Percentiles rank a stretch among this genome's conserved stretches.
Evolutionary conservation across 2,888 invertebrate species (phyloP).

Genomic region (Helleia helle): DNA sequence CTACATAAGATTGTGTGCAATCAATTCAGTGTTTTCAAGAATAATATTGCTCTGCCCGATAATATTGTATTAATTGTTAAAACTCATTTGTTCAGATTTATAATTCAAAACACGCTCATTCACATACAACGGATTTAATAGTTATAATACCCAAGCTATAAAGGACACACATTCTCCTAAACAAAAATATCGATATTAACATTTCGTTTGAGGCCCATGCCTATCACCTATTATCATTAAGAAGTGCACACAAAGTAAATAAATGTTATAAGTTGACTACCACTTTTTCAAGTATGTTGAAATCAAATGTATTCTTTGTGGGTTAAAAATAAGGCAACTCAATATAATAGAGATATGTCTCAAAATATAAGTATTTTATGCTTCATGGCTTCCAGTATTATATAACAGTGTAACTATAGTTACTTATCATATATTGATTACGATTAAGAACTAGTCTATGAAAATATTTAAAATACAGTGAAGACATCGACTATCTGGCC

Average conservation of each 20-base stretch:
- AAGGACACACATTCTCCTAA: conserved; percentile 54
- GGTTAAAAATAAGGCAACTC: background rate
- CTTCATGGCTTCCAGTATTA: background rate
- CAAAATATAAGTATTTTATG: conserved; percentile 6
- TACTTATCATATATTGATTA: conserved; percentile 23
- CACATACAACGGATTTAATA: conserved; percentile 44
- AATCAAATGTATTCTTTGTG: background rate
- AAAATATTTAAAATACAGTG: conserved; percentile 60
- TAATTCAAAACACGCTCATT: conserved; percentile 11
- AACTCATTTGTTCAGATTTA: too few relatives aligned
- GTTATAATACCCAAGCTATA: conserved; percentile 47
- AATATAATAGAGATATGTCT: conserved; percentile 2
- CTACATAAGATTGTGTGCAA: too few relatives aligned
- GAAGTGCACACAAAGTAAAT: conserved; percentile 1
- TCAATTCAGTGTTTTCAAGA: too few relatives aligned
- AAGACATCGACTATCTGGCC: conserved; percentile 62
- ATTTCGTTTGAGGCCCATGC: conserved; percentile 17
- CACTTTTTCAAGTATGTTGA: background rate
- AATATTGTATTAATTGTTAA: too few relatives aligned
- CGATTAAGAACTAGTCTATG: conserved; percentile 39
- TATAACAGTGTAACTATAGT: conserved; percentile 10
- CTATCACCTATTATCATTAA: conserved; percentile 7
- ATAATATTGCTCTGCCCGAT: too few relatives aligned
- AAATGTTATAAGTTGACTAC: too few relatives aligned
- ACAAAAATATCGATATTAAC: conserved; percentile 33